phyloP scores from a whole-genome alignment of 2,797 vertebrate genomes.

The Masticophis lateralis region DNA sequence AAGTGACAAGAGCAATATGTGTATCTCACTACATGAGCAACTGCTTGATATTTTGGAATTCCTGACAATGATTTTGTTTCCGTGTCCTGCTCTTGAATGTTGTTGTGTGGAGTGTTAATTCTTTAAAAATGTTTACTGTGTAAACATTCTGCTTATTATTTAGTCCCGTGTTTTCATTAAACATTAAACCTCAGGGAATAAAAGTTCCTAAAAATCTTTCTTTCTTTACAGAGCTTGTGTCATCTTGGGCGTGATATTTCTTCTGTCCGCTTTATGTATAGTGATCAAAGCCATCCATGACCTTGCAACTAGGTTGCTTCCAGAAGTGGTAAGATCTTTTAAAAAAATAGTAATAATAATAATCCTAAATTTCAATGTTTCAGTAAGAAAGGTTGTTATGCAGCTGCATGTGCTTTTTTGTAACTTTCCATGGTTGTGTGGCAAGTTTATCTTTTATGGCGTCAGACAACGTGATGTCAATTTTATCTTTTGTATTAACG shows the following conservation, averaged over 20 bases:
- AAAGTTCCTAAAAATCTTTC: constrained; percentile 18
- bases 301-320: constrained; percentile 85
- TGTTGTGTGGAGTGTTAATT: background rate
- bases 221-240: constrained; percentile 86
- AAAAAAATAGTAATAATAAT: background rate
- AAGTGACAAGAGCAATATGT: background rate
- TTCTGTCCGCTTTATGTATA: constrained; percentile 93
- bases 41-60: background rate
- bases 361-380: background rate
- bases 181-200: background rate
- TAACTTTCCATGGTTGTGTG: background rate
- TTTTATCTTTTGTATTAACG: constrained; percentile 11
- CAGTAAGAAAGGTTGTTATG: background rate
- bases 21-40: background rate
- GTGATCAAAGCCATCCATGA: constrained; percentile 95
- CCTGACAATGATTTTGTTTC: background rate
- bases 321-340: constrained; percentile 89
- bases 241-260: constrained; percentile 89
- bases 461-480: background rate
- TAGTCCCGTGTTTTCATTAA: background rate
- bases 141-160: background rate
- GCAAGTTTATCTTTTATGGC: background rate
- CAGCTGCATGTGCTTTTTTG: background rate
- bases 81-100: background rate
- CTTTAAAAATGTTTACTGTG: background rate